Evolutionary conservation across 2,113 vertebrate species (phyloP).

Genomic region (Sylvietta virens): DNA sequence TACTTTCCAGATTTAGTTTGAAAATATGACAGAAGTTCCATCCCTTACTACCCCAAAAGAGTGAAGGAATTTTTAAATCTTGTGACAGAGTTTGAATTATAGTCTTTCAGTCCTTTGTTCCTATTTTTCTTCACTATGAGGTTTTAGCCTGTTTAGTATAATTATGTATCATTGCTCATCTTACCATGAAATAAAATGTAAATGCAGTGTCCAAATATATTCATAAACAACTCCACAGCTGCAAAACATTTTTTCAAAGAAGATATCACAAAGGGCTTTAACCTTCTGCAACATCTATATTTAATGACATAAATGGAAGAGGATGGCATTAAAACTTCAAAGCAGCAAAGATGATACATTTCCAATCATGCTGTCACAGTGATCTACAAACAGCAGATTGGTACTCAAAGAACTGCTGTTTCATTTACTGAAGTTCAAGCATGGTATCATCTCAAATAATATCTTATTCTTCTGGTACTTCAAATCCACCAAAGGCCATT

Average conservation of each 20-base stretch:
- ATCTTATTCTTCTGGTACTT: neutral
- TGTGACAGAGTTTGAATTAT: neutral
- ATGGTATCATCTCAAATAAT: neutral
- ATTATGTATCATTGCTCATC: neutral
- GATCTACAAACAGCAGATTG: neutral
- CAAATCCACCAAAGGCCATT: neutral
- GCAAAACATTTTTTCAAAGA: neutral
- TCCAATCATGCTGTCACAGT: slow-evolving; percentile 2
- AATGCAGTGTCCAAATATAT: neutral
- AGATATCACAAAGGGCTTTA: slow-evolving; percentile 12
- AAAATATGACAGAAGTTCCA: neutral
- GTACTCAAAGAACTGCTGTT: neutral
- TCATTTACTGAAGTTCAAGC: slow-evolving; percentile 3
- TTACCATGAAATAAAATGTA: neutral
- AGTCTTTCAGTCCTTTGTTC: neutral
- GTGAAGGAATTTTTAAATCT: neutral
- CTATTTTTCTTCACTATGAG: neutral
- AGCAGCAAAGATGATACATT: slow-evolving; percentile 10
- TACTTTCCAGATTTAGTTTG: neutral
- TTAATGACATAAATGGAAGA: slow-evolving; percentile 39
- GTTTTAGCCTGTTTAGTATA: neutral
- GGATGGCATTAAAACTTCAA: slow-evolving; percentile 52
- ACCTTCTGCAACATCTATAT: slow-evolving; percentile 40
- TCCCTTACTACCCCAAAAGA: neutral
- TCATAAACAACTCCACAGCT: neutral